phyloP scores from a whole-genome alignment of 2,888 invertebrate genomes.

The Dysmachus trigonus region DNA sequence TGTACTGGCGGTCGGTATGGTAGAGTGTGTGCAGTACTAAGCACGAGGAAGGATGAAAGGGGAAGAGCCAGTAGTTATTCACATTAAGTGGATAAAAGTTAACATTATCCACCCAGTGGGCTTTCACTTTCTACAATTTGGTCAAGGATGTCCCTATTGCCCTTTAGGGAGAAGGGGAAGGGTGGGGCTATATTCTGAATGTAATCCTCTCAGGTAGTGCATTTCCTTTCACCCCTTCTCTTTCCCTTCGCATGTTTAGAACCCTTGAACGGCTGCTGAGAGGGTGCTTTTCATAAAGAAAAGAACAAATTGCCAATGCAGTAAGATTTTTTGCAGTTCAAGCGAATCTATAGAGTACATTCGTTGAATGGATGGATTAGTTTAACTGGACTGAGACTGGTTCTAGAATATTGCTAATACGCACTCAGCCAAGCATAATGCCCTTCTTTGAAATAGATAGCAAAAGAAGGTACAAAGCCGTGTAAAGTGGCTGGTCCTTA shows the following conservation, averaged over 20 bases:
- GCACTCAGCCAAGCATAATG: neutral
- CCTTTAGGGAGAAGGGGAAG: neutral
- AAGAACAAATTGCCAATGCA: neutral
- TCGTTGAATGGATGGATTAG: neutral
- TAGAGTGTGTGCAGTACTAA: neutral
- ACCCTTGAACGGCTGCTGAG: neutral
- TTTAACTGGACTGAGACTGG: neutral
- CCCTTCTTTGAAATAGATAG: too few relatives aligned
- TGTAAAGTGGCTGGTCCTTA: neutral
- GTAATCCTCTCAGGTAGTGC: neutral
- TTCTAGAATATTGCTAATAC: neutral
- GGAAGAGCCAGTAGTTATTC: neutral
- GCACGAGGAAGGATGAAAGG: neutral
- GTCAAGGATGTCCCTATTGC: constrained; percentile 22
- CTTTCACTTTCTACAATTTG: constrained; percentile 37
- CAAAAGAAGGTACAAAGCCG: neutral
- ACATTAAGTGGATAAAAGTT: neutral
- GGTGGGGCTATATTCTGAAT: neutral
- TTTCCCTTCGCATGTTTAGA: neutral
- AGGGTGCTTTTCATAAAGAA: neutral
- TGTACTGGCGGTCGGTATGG: neutral
- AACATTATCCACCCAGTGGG: neutral
- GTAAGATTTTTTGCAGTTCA: neutral
- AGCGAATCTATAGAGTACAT: neutral
- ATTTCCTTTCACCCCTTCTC: neutral